Evolutionary conservation across 2,888 invertebrate genomes (phyloP), one percentile per base, ranked within the genome.

Genomic region (Alcis repandata): DNA sequence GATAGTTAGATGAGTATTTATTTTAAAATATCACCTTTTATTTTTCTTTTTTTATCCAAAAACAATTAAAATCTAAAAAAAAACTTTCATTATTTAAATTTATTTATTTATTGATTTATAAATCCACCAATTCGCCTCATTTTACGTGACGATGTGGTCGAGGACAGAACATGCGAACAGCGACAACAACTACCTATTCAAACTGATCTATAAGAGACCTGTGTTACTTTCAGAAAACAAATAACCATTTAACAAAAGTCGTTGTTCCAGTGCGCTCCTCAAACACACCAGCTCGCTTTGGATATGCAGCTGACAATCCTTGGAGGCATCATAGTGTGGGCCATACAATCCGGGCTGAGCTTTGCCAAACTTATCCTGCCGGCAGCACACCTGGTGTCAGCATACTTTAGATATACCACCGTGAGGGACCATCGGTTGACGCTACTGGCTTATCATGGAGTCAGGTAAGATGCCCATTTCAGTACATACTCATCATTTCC

Each of bases 291-390:
- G 76, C 81, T 96, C 69, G 96, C 96, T 0, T 79, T 97, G 73
- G 96, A 97, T 79, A 95, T 96, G 94, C 97, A 97, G 82, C 89
- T 97, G 10, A 96, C 95, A 10, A 84, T 96, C 53, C 73, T 96
- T 3, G 95, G 95, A 15, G 95, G 96, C 0, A 79, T 95, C 3
- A 80, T 96, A 1, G 94, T 96, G 0, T 95, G 96, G 94, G 87
- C 95, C 2, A 88, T 95, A 65, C 94, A 94, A 66, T 91, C 92
- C 9, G 94, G 94, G 67, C 92, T 94, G 0, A 88, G 94, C 32
- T 79, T 95, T 15, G 94, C 95, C 4, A 91, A 94, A 63, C 85
- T 94, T 9, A 74, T 94, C 2, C 90, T 95, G 64, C 94, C 95
- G 7, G 90, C 91, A 0, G 76, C 96, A 7, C 94, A 95, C 63